Conservation (phyloP, 1,140 invertebrate species). For the Calycopis cecrops region DNA sequence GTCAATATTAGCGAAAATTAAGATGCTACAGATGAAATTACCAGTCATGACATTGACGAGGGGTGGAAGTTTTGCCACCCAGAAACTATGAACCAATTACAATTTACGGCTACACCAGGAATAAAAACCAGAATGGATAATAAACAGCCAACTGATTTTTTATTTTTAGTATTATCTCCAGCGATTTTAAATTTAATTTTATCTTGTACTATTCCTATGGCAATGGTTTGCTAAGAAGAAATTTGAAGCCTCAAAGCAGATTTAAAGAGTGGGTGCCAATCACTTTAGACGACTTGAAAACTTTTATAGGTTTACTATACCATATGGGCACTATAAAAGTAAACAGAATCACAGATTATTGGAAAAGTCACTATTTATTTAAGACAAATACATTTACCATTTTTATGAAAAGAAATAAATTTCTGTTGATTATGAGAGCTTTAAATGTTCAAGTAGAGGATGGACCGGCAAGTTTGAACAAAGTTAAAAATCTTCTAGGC, state of each 20-base stretch:
- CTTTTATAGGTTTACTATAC: slow-evolving; percentile 5
- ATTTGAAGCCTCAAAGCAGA: slow-evolving; percentile 8
- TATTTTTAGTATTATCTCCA: slow-evolving; percentile 15
- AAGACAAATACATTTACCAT: slow-evolving; percentile 11
- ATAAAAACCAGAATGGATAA: slow-evolving; percentile 11
- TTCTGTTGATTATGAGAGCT: slow-evolving; percentile 12
- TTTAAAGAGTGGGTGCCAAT: slow-evolving; percentile 11
- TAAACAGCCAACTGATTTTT: slow-evolving; percentile 11
- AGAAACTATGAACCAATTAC: slow-evolving; percentile 14
- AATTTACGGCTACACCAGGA: slow-evolving; percentile 10
- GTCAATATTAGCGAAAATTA: slow-evolving; percentile 10
- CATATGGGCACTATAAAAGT: no score
- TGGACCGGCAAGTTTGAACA: slow-evolving; percentile 18
- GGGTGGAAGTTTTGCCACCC: slow-evolving; percentile 9
- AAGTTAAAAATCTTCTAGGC: slow-evolving; percentile 19
- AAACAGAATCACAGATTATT: slow-evolving; percentile 4
- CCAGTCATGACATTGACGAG: slow-evolving; percentile 12
- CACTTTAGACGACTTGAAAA: slow-evolving; percentile 12
- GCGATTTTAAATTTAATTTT: slow-evolving; percentile 14
- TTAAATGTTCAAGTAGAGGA: slow-evolving; percentile 7
- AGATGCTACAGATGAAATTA: slow-evolving; percentile 12
- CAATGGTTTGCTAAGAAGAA: slow-evolving; percentile 9
- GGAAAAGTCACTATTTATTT: slow-evolving; percentile 14
- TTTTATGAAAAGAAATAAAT: slow-evolving; percentile 12
- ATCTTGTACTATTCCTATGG: slow-evolving; percentile 9